phyloP scores from a whole-genome alignment of 1,140 invertebrate species.

The Ceratina australensis region DNA sequence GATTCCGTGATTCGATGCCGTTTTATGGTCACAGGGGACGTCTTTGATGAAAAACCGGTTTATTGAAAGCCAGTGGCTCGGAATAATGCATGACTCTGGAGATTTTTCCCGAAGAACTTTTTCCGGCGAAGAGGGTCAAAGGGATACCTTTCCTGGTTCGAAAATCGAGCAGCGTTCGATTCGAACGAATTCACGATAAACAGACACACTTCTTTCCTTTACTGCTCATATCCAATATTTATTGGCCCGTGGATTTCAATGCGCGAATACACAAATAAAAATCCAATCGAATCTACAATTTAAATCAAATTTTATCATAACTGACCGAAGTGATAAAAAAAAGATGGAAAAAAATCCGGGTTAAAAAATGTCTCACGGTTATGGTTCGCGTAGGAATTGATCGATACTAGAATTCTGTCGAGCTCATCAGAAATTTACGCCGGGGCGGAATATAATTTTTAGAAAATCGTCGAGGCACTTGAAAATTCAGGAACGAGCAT shows the following conservation, averaged over 20 bases:
- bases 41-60: constrained; percentile 26
- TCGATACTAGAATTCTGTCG: too few relatives aligned
- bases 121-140: not conserved
- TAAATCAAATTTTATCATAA: too few relatives aligned
- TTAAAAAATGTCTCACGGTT: too few relatives aligned
- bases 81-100: constrained; percentile 30
- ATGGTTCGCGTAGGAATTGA: too few relatives aligned
- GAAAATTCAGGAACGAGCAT: not conserved
- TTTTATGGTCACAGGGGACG: not conserved
- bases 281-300: too few relatives aligned
- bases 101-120: constrained; percentile 6
- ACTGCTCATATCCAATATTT: not conserved
- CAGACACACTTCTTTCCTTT: not conserved
- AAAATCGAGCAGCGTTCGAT: constrained; percentile 10
- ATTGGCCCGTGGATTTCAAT: too few relatives aligned
- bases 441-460: too few relatives aligned
- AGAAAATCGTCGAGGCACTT: not conserved
- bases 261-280: too few relatives aligned
- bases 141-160: not conserved
- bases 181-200: not conserved
- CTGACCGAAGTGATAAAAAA: too few relatives aligned
- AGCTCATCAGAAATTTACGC: too few relatives aligned
- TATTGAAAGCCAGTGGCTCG: constrained; percentile 22
- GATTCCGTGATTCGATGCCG: constrained; percentile 7
- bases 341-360: too few relatives aligned